Percentiles rank a stretch among this genome's conserved stretches.
phyloP scores from a whole-genome alignment of 1,140 invertebrate genomes.

The Sinella curviseta region DNA sequence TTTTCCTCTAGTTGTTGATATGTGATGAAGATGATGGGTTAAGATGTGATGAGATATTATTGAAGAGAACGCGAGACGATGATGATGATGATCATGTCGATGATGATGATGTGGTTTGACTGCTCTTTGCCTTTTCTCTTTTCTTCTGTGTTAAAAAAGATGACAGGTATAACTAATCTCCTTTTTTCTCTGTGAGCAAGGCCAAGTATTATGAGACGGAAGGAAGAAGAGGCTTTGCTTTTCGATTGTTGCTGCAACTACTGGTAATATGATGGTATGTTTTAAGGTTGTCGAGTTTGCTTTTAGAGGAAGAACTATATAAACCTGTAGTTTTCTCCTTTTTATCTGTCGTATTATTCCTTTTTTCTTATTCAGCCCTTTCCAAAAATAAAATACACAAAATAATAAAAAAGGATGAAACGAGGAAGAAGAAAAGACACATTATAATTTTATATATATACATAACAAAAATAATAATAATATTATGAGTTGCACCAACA shows the following conservation, averaged over 20 bases:
- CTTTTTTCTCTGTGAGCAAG: no score
- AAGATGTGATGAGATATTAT: neutral
- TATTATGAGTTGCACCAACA: no score
- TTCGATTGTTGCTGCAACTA: no score
- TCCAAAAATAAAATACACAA: no score
- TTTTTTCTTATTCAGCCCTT: neutral
- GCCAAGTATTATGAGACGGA: neutral
- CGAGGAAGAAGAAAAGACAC: neutral
- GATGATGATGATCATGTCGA: no score
- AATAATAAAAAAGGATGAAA: neutral
- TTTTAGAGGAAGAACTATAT: no score
- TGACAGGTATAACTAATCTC: neutral
- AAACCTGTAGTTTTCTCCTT: no score
- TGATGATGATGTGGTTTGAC: neutral
- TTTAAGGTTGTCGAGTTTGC: neutral
- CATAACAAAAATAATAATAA: no score
- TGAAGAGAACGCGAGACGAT: no score
- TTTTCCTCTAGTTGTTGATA: neutral
- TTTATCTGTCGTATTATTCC: neutral
- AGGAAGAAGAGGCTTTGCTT: neutral
- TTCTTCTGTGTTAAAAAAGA: neutral
- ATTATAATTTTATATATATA: neutral
- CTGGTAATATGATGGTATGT: neutral
- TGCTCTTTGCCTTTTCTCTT: neutral
- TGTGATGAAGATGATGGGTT: neutral